Conservation (phyloP, 2,888 invertebrate species). For the Nomada fabriciana region DNA sequence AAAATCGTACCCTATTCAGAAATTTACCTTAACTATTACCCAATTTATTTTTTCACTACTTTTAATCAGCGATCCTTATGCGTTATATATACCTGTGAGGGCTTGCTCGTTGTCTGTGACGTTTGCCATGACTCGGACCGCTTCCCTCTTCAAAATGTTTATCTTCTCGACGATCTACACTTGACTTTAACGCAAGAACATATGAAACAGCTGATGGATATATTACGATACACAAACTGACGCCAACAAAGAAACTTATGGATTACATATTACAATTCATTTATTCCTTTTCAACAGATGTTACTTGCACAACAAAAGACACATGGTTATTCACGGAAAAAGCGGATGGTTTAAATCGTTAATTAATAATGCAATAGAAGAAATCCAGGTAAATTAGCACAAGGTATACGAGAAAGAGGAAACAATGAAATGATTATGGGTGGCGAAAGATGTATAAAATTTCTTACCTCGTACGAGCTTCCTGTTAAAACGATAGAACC, state of each 20-base stretch:
- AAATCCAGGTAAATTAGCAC: background rate
- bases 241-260: no score
- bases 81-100: conserved; percentile 82
- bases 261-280: background rate
- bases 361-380: background rate
- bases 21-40: no score
- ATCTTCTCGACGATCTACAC: conserved; percentile 79
- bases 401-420: background rate
- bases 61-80: no score
- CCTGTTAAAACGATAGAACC: conserved; percentile 77
- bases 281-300: background rate
- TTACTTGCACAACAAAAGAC: background rate
- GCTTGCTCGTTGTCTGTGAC: conserved; percentile 85
- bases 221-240: background rate
- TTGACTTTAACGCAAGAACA: conserved; percentile 66
- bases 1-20: no score
- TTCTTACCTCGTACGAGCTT: conserved; percentile 77
- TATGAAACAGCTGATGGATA: background rate
- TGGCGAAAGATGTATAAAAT: background rate
- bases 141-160: conserved; percentile 85
- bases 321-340: background rate
- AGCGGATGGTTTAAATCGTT: background rate
- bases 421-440: background rate
- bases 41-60: no score
- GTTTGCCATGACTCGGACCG: conserved; percentile 85